A percentile compares a stretch with the other conserved stretches of the same genome.
Conservation (phyloP, 2,113 vertebrate species). For the Etheostoma cragini region DNA sequence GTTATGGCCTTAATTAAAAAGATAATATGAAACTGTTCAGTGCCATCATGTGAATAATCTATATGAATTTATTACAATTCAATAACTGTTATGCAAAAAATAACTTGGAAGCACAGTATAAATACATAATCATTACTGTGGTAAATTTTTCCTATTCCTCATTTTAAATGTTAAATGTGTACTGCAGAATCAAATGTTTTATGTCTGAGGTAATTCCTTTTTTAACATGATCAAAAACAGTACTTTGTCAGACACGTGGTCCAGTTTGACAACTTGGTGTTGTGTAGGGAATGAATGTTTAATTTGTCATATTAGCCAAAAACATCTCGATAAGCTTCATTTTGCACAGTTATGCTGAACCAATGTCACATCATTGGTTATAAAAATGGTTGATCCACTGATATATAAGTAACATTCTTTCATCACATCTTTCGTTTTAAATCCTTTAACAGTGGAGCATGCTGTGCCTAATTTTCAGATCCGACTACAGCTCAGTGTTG, state of each 20-base stretch:
- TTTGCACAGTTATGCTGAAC: conserved; percentile 7
- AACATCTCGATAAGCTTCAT: background rate
- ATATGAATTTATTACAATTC: background rate
- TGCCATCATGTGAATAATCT: background rate
- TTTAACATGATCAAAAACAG: background rate
- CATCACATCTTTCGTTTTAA: background rate
- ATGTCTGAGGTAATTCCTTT: background rate
- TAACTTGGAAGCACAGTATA: background rate
- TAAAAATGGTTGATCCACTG: background rate
- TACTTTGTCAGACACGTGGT: background rate
- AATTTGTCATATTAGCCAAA: background rate
- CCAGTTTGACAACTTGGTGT: background rate
- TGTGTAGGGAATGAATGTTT: background rate
- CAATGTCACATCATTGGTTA: background rate
- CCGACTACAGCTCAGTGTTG: conserved; percentile 22
- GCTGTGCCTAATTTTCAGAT: conserved; percentile 30
- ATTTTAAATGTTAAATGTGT: background rate
- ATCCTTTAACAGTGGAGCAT: background rate
- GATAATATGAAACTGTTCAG: background rate
- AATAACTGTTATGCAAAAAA: background rate
- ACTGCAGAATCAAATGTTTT: background rate
- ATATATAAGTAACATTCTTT: background rate
- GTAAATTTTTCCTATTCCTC: background rate
- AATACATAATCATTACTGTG: background rate
- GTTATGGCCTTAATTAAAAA: background rate